Evolutionary conservation across 2,888 invertebrate genomes (phyloP).

Genomic region (Lasioglossum malachurum): DNA sequence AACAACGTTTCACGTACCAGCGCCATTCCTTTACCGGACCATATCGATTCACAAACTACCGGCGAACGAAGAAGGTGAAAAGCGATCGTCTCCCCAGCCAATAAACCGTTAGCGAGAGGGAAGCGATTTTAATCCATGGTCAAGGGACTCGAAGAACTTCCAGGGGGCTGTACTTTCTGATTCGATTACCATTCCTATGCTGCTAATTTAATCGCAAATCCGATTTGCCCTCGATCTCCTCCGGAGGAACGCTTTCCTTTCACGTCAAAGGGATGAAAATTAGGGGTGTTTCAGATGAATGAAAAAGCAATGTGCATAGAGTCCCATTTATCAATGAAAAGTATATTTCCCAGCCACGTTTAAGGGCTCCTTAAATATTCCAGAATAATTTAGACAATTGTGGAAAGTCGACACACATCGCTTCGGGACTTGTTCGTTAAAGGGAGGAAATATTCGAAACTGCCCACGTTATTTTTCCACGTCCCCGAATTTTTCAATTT

Average conservation of each 20-base stretch:
- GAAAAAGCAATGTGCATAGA: background rate
- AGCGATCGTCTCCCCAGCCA: slow-evolving; percentile 6
- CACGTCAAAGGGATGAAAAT: background rate
- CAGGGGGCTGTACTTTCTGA: slow-evolving; percentile 18
- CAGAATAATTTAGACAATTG: background rate
- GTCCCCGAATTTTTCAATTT: background rate
- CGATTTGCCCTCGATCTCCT: slow-evolving; percentile 20
- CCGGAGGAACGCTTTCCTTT: background rate
- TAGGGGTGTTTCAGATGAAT: too few relatives aligned
- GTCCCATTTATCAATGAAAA: background rate
- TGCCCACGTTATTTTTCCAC: too few relatives aligned
- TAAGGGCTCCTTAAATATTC: background rate
- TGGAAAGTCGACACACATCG: background rate
- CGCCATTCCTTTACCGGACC: background rate
- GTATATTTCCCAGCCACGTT: background rate
- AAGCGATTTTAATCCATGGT: slow-evolving; percentile 22
- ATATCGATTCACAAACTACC: slow-evolving; percentile 9
- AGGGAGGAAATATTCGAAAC: background rate
- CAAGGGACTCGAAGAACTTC: slow-evolving; percentile 6
- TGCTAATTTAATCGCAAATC: slow-evolving; percentile 44
- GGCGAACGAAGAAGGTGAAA: background rate
- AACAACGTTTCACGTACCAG: background rate
- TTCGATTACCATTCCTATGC: slow-evolving; percentile 45
- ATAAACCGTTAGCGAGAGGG: slow-evolving; percentile 23
- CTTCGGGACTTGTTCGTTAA: background rate